Base-by-base conservation (phyloP, 2,113 vertebrate genomes). In the Otocyon megalotis region DNA sequence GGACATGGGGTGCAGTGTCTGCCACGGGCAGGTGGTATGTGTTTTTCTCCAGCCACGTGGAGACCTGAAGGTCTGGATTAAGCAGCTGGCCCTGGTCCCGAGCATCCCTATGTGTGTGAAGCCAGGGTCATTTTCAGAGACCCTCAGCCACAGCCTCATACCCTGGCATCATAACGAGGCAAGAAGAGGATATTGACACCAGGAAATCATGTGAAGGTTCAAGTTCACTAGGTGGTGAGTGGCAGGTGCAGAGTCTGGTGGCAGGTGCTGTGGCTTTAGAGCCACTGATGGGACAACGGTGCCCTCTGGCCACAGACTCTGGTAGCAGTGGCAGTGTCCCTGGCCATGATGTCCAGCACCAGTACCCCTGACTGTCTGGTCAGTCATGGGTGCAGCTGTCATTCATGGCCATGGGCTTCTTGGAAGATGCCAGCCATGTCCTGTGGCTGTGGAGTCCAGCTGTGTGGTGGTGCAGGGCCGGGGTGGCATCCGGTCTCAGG, bases 201-300 rank as follows among this genome's bases (percentile, higher is more conserved):
- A 32, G 37, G 20, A 56, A 22, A 37, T 50, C 7, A 3, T 1
- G 0, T 1, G n/a, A 37, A 1, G 9, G 63, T 1, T 30, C 0
- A 5, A 1, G 50, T 13, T 69, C 30, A 5, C 17, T 67, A 8
- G 35, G 35, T 14, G 35, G 43, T 13, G 14, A 30, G 16, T 13
- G 85, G 60, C 65, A 16, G 76, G 50, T 7, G 8, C 1, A 2
- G 22, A 0, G 2, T 10, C 54, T 24, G 28, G 7, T 0, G 1
- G 60, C 58, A 76, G 48, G 48, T 19, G 48, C n/a, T 28, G 26
- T 0, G 43, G 32, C 81, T 4, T n/a, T 74, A 48, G 67, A 53
- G 81, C 63, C 90, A 5, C 1, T 9, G 50, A n/a, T 1, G 11
- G 24, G 53, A 3, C 16, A 1, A 35, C 16, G 5, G 8, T 5